Conservation (phyloP, 2,888 invertebrate genomes). For the Aphodius granarius region DNA sequence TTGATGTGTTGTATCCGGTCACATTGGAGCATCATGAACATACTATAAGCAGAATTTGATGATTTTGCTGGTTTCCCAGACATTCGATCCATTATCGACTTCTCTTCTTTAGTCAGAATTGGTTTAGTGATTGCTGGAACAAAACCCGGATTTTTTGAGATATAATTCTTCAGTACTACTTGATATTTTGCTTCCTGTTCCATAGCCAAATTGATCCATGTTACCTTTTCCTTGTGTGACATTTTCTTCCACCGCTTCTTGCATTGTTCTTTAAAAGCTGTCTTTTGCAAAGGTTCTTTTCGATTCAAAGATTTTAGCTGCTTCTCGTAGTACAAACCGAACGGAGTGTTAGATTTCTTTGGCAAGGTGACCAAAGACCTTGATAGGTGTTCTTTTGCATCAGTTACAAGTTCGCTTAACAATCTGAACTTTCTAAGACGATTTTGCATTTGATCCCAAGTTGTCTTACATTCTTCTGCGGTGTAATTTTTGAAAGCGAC, state of each 20-base stretch:
- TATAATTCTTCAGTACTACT: conserved; percentile 46
- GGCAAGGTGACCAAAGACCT: no score
- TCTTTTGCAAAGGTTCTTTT: conserved; percentile 41
- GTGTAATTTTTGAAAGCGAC: no score
- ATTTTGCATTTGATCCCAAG: no score
- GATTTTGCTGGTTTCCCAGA: conserved; percentile 60
- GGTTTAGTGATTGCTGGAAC: conserved; percentile 44
- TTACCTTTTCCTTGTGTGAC: conserved; percentile 55
- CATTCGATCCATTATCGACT: conserved; percentile 53
- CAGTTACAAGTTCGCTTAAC: no score
- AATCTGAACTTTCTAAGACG: no score
- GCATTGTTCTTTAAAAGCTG: conserved; percentile 49
- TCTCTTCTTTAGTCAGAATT: conserved; percentile 57
- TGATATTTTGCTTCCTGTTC: conserved; percentile 51
- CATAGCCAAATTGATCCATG: conserved; percentile 57
- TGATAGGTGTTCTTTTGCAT: no score
- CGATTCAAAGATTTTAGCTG: conserved; percentile 44
- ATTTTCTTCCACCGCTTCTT: conserved; percentile 55
- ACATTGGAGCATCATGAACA: conserved; percentile 55
- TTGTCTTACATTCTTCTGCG: no score
- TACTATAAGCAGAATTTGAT: conserved; percentile 57
- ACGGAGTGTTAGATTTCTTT: conserved; percentile 54
- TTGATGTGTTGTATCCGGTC: conserved; percentile 53
- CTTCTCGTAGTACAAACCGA: conserved; percentile 48
- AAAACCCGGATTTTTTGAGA: conserved; percentile 49